Evolutionary conservation across 1,140 invertebrate genomes (phyloP), one percentile per base, ranked within the genome.

Genomic region (Amyelois transitella): DNA sequence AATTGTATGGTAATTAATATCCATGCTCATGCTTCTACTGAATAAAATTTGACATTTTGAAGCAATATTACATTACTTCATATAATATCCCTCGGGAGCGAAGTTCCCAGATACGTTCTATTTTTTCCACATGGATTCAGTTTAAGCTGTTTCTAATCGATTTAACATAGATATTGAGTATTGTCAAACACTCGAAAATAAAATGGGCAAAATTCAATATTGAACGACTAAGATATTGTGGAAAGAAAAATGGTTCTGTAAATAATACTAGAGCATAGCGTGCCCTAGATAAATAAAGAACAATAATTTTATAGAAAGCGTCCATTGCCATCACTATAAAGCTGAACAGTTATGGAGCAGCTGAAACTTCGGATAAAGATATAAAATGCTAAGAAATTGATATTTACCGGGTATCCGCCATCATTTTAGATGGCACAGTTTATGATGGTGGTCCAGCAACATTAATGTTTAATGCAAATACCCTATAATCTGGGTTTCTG

Each of bases 401-500:
- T 6, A 38, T 38, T 38, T 8, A n/a, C n/a, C 0, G 1, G 17
- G 32, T 38, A 38, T 38, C 17, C 17, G 32, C n/a, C 32, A 38
- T 38, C 32, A 38, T 38, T 38, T 38, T 8, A 38, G 32, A 38
- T 38, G 17, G 17, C 17, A 38, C 32, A 24, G 8, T 24, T 14
- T 38, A 14, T 38, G n/a, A 38, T 38, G 32, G 32, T 14, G n/a
- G 5, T 38, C 32, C n/a, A 66, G 62, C 50, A 44, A 61, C 56
- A 50, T 58, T 43, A 56, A 56, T 58, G 54, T 50, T 58, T 53
- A 68, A 63, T 62, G 59, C 67, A 67, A 75, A 69, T 60, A 53
- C 32, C 53, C 61, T 58, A 38, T 38, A 38, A 38, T 38, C 8
- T 14, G 57, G 44, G 50, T 63, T 65, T 66, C 55, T 49, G 64